Evolutionary conservation across 2,888 invertebrate genomes (phyloP), one percentile per base, ranked within the genome.

Genomic region (Lysandra bellargus): DNA sequence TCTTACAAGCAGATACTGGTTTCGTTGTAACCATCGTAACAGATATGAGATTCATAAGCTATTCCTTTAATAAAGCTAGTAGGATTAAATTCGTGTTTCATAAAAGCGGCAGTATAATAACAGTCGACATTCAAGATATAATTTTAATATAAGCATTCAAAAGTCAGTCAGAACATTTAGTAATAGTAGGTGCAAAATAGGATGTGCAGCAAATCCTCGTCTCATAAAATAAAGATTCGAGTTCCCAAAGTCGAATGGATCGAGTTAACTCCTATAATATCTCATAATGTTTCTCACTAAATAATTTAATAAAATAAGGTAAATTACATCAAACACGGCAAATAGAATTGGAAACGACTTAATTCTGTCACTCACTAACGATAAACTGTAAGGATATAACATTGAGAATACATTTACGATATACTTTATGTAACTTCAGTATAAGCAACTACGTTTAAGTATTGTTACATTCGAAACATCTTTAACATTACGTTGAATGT

Each of bases 21-120:
- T 83, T 86, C 84, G 85, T 86, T 86, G 86, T 84, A 83, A 83
- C 80, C 69, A 69, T 69, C 33, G 33, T 69, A 83, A 82, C 80
- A 64, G 79, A 75, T 76, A 80, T 73, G 57, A 76, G 72, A 79
- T 79, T 72, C 30, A 61, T 73, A 30, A 53, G 49, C 61, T 33
- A 75, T 73, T 77, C 61, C 17, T 61, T 80, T 80, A 79, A 79
- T 30, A 64, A 73, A 78, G 74, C 74, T 44, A 78, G 61, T 73
- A 79, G 78, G 60, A 69, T 75, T 80, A 80, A 44, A 78, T 78
- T 77, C 72, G 57, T 49, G 57, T 64, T 78, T 76, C 64, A 78
- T 78, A 81, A 78, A 81, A 80, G 79, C 75, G 79, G 79, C 79
- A 81, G 79, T 79, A 76, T 61, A 61, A 61, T 78, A 80, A 80